Base-by-base conservation (phyloP, 2,888 invertebrate species). In the Pharmacophagus antenor region DNA sequence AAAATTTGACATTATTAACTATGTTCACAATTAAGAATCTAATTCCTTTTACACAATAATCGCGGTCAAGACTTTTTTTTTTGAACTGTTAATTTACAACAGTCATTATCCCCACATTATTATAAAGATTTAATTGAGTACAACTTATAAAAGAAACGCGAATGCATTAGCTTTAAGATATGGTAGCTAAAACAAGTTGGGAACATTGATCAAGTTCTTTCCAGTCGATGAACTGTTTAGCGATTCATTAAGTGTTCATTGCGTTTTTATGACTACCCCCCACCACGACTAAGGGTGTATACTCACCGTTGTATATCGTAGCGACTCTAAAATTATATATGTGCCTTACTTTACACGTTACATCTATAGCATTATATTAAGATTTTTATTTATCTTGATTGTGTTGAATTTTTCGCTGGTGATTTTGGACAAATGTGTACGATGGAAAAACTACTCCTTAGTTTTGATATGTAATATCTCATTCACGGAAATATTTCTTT, bases 171-270 rank as follows among this genome's bases (percentile, higher is more conserved):
- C 27, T 20, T 17, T 55, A 27, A 31, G 18, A 46, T 27, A 55
- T 15, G 27, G 27, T 7, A 20, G 20, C 6, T 31, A 18, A 20
- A 55, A 46, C n/a, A 23, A 53, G 23, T 48, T 25, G 22, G 22
- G 6, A 22, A 3, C 22, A 44, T 15, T 23, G 27, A 46, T 47
- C 55, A 41, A 46, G 55, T 55, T 55, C 27, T 46, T 55, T 41
- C n/a, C 49, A 22, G 12, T 15, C 20, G 31, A 22, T 27, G 27
- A 23, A 27, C 46, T 27, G 55, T n/a, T 55, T 25, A 20, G 46
- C 44, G 55, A 55, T 18, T 46, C 31, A 47, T 27, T 46, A 25
- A 23, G 46, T 21, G 27, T 20, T 55, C 31, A 31, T 55, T 46
- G 31, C 17, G 31, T 46, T 47, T 46, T 55, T 55, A 55, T 46